phyloP scores from a whole-genome alignment of 2,113 vertebrate species.

The Oncorhynchus masou region DNA sequence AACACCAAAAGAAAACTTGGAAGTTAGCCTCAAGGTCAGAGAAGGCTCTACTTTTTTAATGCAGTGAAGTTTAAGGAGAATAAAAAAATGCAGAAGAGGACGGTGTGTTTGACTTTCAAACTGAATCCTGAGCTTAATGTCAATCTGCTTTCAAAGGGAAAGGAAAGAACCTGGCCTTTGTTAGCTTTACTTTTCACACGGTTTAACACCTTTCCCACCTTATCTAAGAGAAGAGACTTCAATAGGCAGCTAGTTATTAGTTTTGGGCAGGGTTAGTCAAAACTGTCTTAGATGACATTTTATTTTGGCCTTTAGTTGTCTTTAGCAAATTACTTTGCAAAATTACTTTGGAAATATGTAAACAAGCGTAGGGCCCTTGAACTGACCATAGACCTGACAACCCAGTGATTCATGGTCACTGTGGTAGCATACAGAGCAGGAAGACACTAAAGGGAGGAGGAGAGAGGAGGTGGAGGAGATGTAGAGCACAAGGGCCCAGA shows the following conservation, averaged over 20 bases:
- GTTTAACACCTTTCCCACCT: neutral
- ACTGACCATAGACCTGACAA: neutral
- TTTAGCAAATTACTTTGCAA: neutral
- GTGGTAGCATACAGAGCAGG: neutral
- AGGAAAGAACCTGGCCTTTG: neutral
- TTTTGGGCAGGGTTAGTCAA: neutral
- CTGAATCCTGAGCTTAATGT: slow-evolving; percentile 1
- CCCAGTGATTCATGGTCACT: neutral
- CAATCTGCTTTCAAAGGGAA: neutral
- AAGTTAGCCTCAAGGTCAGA: slow-evolving; percentile 51
- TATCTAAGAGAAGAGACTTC: neutral
- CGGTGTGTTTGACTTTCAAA: neutral
- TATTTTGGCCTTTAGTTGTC: neutral
- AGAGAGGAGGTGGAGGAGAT: neutral
- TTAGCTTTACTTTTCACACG: neutral
- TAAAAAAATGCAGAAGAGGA: neutral
- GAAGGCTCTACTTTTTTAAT: slow-evolving; percentile 21
- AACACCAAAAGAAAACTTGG: slow-evolving; percentile 28
- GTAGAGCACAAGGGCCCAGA: neutral
- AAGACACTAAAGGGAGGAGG: neutral
- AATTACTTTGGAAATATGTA: neutral
- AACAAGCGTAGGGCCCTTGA: neutral
- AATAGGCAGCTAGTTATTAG: too few species aligned
- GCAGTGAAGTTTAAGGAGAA: neutral
- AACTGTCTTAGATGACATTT: neutral